Percentiles rank a stretch among this genome's conserved stretches.
Conservation (phyloP, 2,797 vertebrate genomes). For the Alauda arvensis region DNA sequence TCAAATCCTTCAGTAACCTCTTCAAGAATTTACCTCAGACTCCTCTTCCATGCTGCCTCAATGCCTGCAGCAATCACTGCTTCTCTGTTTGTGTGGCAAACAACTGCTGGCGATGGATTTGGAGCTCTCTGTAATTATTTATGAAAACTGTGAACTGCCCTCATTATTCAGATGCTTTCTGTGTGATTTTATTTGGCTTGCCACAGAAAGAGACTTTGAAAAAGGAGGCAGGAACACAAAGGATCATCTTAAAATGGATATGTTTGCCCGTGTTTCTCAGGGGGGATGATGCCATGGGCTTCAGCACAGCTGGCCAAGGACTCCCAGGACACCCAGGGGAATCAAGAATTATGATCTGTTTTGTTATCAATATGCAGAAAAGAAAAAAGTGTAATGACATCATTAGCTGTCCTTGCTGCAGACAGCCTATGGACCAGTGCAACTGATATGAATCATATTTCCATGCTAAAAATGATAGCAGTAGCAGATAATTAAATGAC, state of each 20-base stretch:
- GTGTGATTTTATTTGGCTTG: slow-evolving; percentile 38
- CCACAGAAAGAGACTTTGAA: not conserved
- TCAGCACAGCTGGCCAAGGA: not conserved
- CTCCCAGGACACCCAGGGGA: not conserved
- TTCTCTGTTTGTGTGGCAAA: slow-evolving; percentile 2
- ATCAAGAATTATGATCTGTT: not conserved
- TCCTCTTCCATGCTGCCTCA: not conserved
- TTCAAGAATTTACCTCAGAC: not conserved
- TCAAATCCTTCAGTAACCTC: not conserved
- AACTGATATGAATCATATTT: not conserved
- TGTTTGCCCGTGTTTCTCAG: fast-evolving
- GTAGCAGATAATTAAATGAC: not conserved
- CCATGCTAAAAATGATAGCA: not conserved
- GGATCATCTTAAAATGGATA: not conserved
- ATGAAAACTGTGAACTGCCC: slow-evolving; percentile 42
- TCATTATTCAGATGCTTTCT: slow-evolving; percentile 48
- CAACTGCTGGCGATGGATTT: slow-evolving; percentile 22
- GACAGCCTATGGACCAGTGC: not conserved
- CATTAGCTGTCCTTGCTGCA: slow-evolving; percentile 4
- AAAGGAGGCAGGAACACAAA: not conserved
- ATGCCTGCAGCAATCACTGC: not conserved
- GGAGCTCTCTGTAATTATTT: slow-evolving; percentile 55
- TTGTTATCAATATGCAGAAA: not conserved
- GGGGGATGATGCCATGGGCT: not conserved
- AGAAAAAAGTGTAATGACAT: not conserved